Base-by-base conservation (phyloP, 2,797 vertebrate genomes). In the Falco biarmicus region DNA sequence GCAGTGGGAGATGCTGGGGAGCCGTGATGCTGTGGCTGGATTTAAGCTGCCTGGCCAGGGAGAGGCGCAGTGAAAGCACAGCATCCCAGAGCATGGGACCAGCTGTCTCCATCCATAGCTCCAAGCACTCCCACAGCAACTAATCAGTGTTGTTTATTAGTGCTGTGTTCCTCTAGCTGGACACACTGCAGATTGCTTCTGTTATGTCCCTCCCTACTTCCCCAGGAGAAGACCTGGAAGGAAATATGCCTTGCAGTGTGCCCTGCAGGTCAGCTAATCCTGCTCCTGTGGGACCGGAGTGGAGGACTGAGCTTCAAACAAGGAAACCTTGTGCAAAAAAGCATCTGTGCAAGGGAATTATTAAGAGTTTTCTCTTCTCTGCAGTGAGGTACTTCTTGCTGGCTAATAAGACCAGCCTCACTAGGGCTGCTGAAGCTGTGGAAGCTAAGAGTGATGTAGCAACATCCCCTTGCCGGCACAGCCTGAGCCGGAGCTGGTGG, bases 11-110 rank as follows among this genome's bases (percentile, higher is more conserved):
- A 50, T 68, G 37, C n/a, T 70, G 0, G 0, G 21, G 34, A 31
- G 7, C 26, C 2, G 0, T 4, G 54, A 6, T 3, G 5, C 17
- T 3, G 4, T 2, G 2, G 7, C 15, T 79, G 68, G 51, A 21
- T 90, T 85, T 61, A 22, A 75, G 21, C 17, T 63, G 24, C 63
- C 48, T 21, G 19, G 24, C 31, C n/a, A n/a, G 50, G 34, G 24
- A 71, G 15, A 39, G 41, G 12, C 1, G 0, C 3, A 1, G 13
- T 17, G 61, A 64, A 61, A 24, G 11, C 8, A 2, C 43, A 73
- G 41, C 69, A 69, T 13, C 61, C 29, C 37, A 18, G 32, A 25
- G 41, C 14, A 53, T 13, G 10, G 45, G 59, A 81, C 45, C 43
- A 68, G 79, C 56, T 68, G 31, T 20, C n/a, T 84, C 59, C 51